Percentiles rank a stretch among this genome's conserved stretches.
These are phyloP conservation scores for Drosophila limbata DNA, from an alignment of 2,888 invertebrate species.

Conservation along the genomic window DNA sequence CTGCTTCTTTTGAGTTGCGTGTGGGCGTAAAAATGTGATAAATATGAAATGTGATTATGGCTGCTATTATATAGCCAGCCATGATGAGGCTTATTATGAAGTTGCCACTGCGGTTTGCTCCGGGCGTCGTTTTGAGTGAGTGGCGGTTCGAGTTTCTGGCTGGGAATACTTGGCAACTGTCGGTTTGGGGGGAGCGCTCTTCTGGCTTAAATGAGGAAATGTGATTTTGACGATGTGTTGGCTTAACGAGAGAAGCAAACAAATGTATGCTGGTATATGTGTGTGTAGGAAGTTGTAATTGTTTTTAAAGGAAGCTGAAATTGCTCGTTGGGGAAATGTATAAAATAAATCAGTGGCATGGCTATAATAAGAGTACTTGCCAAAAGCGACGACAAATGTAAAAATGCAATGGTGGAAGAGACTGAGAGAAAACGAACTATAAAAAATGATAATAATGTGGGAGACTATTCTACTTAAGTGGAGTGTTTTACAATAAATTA, in stretches of 20 bases:
- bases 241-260: constrained; percentile 67
- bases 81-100: constrained; percentile 80
- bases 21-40: constrained; percentile 82
- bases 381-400: constrained; percentile 17
- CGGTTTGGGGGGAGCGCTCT: constrained; percentile 5
- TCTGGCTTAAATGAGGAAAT: constrained; percentile 72
- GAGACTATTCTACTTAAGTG: constrained; percentile 1
- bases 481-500: neutral
- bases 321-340: constrained; percentile 79
- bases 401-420: constrained; percentile 23
- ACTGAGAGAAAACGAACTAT: constrained; percentile 10
- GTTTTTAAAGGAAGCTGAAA: constrained; percentile 78
- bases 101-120: constrained; percentile 72
- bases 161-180: neutral
- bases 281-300: constrained; percentile 74
- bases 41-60: constrained; percentile 83
- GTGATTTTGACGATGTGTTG: constrained; percentile 83
- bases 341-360: constrained; percentile 65
- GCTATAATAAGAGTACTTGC: constrained; percentile 26
- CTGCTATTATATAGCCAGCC: constrained; percentile 74
- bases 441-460: constrained; percentile 10
- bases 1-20: constrained; percentile 27
- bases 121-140: constrained; percentile 77
- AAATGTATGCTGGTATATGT: constrained; percentile 15
- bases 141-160: constrained; percentile 15